Evolutionary conservation across 2,888 invertebrate species (phyloP), one percentile per base, ranked within the genome.

Genomic region (Tetragonisca angustula): DNA sequence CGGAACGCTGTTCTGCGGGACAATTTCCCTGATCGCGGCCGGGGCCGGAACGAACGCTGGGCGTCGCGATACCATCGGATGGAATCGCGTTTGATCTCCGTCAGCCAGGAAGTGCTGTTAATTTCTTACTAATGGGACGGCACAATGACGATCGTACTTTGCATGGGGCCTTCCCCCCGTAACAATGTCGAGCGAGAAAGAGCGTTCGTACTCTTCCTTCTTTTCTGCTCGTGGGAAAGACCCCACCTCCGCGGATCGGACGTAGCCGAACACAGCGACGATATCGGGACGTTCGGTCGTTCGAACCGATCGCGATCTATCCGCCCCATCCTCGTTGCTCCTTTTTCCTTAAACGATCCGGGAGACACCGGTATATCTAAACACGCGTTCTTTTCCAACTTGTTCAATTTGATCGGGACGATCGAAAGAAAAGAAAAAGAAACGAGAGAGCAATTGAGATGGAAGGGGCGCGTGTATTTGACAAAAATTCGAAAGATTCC

Each of bases 211-310:
- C 32, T 84, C 85, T 76, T 84, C 81, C 85, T 84, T 81, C 85
- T 76, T 85, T 56, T 67, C 79, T 43, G 72, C 70, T 59, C 86
- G 88, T 88, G 88, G 75, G 88, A 83, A 86, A 78, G 84, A 86
- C 88, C 84, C 79, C 77, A 79, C 81, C 79, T 79, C 50, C 74
- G 73, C 62, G 78, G 75, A 81, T 87, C 83, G 83, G 88, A 86
- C 79, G 88, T 87, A 81, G 79, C 64, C 79, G 79, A 81, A 88
- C 81, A 43, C 65, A 74, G 54, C 87, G 88, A 84, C 85, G 81
- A 88, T 88, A 88, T 88, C 88, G 78, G 79, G 75, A 87, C 82
- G 85, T 76, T 80, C 82, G 72, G 50, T 75, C 75, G 78, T 79
- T 83, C 61, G 77, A 69, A 87, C 73, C 73, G 75, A 61, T 65